Evolutionary conservation across 2,113 vertebrate species (phyloP).

Genomic region (Paradisaea rubra): DNA sequence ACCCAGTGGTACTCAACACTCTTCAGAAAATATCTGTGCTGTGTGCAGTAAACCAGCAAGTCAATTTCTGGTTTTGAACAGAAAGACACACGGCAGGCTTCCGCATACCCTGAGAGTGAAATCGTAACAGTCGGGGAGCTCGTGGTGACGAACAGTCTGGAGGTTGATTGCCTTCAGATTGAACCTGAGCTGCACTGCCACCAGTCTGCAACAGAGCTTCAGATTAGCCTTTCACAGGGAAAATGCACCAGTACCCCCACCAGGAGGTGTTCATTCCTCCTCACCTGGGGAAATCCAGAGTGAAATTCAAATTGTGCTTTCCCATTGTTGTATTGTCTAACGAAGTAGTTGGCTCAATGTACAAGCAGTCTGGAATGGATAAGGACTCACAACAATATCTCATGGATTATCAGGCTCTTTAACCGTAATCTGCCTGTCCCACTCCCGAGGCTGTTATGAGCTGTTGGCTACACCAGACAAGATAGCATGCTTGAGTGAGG

Average conservation of each 20-base stretch:
- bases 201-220: slow-evolving; percentile 74
- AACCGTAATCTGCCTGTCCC: slow-evolving; percentile 26
- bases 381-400: slow-evolving; percentile 13
- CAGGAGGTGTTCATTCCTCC: not conserved
- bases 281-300: slow-evolving; percentile 90
- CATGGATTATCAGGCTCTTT: not conserved
- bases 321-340: slow-evolving; percentile 41
- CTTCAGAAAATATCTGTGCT: not conserved
- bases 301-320: slow-evolving; percentile 74
- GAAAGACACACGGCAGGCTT: not conserved
- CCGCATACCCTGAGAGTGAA: slow-evolving; percentile 82
- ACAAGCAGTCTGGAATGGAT: slow-evolving; percentile 83
- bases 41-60: not conserved
- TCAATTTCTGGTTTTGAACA: not conserved
- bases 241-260: not conserved
- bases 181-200: slow-evolving; percentile 82
- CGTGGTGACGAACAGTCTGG: slow-evolving; percentile 88
- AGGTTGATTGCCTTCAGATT: slow-evolving; percentile 93
- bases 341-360: slow-evolving; percentile 68
- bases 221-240: not conserved
- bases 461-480: not conserved
- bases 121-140: slow-evolving; percentile 91
- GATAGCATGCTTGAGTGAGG: not conserved
- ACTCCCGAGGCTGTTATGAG: not conserved
- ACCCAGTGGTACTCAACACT: not conserved